Evolutionary conservation across 2,113 vertebrate species (phyloP).

Genomic region (Seriola rivoliana): DNA sequence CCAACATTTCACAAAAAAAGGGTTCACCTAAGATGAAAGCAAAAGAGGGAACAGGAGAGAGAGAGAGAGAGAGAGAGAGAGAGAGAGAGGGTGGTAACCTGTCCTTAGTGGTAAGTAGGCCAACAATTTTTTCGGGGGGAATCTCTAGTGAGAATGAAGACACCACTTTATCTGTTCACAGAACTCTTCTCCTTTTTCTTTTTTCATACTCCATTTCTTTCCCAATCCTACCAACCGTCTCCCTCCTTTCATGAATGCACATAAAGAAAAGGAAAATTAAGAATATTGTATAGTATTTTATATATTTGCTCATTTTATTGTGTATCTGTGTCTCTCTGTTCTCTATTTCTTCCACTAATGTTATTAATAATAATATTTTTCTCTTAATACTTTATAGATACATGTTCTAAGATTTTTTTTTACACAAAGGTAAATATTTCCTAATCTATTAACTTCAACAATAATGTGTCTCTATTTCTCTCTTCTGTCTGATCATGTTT

Average conservation of each 20-base stretch:
- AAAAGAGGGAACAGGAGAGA: constrained; percentile 14
- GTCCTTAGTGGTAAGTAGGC: constrained; percentile 65
- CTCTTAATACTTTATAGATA: too few species aligned
- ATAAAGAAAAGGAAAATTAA: not conserved
- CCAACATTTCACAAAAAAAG: not conserved
- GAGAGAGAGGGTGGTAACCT: constrained; percentile 34
- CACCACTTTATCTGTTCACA: constrained; percentile 44
- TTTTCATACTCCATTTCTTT: constrained; percentile 22
- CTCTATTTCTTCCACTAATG: not conserved
- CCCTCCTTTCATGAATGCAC: not conserved
- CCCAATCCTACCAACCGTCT: not conserved
- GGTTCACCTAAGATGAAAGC: not conserved
- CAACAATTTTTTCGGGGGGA: constrained; percentile 33
- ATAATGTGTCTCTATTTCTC: not conserved
- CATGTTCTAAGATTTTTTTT: not conserved
- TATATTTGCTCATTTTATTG: too few species aligned
- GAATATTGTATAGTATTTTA: not conserved
- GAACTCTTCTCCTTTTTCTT: not conserved
- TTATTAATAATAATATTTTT: not conserved
- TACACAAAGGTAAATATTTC: not conserved
- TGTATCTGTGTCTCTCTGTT: not conserved
- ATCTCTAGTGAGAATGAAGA: constrained; percentile 62
- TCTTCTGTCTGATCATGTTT: too few species aligned
- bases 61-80: constrained; percentile 20
- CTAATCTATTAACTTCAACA: not conserved